Evolutionary conservation across 2,113 vertebrate species (phyloP).

Genomic region (Ochotona princeps): DNA sequence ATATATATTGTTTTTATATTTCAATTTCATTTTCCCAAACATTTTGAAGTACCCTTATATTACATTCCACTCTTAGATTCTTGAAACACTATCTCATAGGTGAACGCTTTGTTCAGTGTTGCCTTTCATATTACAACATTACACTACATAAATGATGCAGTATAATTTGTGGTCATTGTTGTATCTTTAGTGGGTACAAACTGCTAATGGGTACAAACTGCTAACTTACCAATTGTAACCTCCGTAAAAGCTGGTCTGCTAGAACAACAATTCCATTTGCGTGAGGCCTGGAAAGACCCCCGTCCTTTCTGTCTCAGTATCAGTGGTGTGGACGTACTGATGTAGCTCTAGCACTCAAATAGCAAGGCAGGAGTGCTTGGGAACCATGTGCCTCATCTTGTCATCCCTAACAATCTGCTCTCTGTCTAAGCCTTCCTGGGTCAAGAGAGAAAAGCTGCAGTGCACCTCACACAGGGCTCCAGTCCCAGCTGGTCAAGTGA

Average conservation of each 20-base stretch:
- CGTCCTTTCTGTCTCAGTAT: neutral
- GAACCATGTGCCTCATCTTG: neutral
- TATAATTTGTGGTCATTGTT: neutral
- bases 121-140: constrained; percentile 21
- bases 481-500: neutral
- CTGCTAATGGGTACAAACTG: neutral
- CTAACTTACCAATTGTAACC: neutral
- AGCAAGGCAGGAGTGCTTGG: neutral
- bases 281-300: neutral
- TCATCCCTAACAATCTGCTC: neutral
- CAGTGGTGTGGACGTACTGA: neutral
- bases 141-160: neutral
- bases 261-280: neutral
- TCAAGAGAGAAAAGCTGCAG: neutral
- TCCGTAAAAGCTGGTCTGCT: neutral
- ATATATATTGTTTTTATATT: too few species aligned
- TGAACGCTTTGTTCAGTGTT: neutral
- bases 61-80: neutral
- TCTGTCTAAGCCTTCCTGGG: neutral
- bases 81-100: neutral
- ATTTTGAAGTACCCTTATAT: neutral
- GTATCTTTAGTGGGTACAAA: neutral
- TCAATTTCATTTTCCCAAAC: neutral
- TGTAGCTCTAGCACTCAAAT: neutral
- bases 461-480: neutral